Base-by-base conservation (phyloP, 2,113 vertebrate species). In the Danionella cerebrum region DNA sequence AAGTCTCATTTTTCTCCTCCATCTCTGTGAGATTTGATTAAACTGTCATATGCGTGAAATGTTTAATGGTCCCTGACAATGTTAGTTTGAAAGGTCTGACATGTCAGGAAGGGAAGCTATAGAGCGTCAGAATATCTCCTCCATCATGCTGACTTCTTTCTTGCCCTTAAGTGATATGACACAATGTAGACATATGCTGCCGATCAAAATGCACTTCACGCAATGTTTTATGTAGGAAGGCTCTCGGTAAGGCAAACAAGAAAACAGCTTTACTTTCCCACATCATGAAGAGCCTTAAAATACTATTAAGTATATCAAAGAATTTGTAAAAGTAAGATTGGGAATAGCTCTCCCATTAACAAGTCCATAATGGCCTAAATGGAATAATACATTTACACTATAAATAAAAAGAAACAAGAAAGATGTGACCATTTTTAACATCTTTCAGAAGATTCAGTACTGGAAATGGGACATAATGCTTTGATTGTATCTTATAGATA, bases 121-220 rank as follows among this genome's bases (percentile, higher is more conserved):
- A 31, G 52, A 10, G 12, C 35, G 11, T 29, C 36, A 53, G 14
- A 69, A 33, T 54, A 7, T 25, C 1, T 2, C 33, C 33, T 22
- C 6, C 33, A 22, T 70, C 62, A 51, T 39, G 14, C 54, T 62
- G 62, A 45, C 66, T 71, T 60, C 54, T 42, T 16, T 14, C 48
- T 66, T 42, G 68, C 47, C 21, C 50, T 52, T 54, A 11, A 36
- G 16, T 50, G 53, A 53, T 48, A 29, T 60, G 48, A 11, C 47
- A 42, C 10, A 31, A 22, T 39, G n/a, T 55, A 63, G 13, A 51
- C 67, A 72, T 76, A 62, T 45, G 47, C 13, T 69, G 60, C 42
- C 4, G 47, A 66, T 72, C 70, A 76, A 67, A 69, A 62, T 69
- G 19, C 42, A 70, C 67, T 73, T 45, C 57, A 52, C 63, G 53